Base-by-base conservation (phyloP, 2,888 invertebrate genomes). In the Lycocerus yunnanus region DNA sequence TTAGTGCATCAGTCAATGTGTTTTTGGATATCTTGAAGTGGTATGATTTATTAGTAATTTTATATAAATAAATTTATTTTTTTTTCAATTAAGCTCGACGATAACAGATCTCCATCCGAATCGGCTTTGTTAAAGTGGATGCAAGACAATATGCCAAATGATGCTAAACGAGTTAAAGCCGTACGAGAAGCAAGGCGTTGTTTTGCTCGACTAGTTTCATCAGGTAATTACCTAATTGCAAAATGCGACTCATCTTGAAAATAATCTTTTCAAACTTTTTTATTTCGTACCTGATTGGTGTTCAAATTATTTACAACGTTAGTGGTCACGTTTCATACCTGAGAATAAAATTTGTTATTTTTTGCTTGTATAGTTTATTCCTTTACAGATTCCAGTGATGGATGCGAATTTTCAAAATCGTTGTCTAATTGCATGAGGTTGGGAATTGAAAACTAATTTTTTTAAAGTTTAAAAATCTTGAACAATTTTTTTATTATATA, bases 111-210 rank as follows among this genome's bases (percentile, higher is more conserved):
- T 13, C 87, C 87, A 10, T 87, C 87, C 1, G 87, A 87, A 82
- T 84, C 85, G n/a, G 81, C 85, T 71, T 75, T 87, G 20, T 84
- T 86, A 16, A 86, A 85, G 82, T 87, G 85, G 83, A 79, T 86
- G 9, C 86, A 87, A 76, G 86, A 86, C 61, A 84, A 86, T 75
- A 79, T 85, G 6, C 79, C 79, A 24, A 84, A 84, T 72, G 86
- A 85, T 74, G 81, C 84, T 77, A 84, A 85, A 69, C 79, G 85
- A 74, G 84, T 85, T 20, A 81, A 83, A 74, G 81, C 84, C 13
- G 77, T 87, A 58, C 79, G 86, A 71, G 84, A 86, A 60, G 81
- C 84, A 4, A 81, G 87, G 71, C 83, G 83, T 78, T 87, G 87
- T 81, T 87, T 87, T 79, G 85, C 84, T 2, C 83, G 81, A 77